Percentiles rank a stretch among this genome's conserved stretches.
Evolutionary conservation across 2,797 vertebrate genomes (phyloP).

Genomic region (Gymnopithys bicolor): DNA sequence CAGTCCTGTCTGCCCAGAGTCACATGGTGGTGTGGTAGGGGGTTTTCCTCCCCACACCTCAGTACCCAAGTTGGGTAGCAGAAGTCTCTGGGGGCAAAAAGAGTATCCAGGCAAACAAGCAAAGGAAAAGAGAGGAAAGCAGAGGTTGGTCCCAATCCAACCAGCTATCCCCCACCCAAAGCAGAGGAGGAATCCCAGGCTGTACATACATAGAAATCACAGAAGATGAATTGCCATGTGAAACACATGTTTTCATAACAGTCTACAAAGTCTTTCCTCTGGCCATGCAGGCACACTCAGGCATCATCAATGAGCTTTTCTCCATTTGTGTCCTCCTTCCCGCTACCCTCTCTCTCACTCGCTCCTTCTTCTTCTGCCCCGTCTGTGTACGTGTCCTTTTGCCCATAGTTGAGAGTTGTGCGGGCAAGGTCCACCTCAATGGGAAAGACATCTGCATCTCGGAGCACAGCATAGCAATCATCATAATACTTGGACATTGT

Average conservation of each 20-base stretch:
- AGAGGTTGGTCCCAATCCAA: neutral
- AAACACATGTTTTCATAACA: slow-evolving; percentile 52
- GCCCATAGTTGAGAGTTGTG: slow-evolving; percentile 91
- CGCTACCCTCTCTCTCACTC: neutral
- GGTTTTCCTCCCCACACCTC: neutral
- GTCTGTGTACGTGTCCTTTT: slow-evolving; percentile 81
- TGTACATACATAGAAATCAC: slow-evolving; percentile 27
- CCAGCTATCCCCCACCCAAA: neutral
- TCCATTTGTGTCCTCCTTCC: slow-evolving; percentile 61
- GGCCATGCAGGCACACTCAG: neutral
- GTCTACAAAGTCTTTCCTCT: neutral
- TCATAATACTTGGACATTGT: slow-evolving; percentile 97
- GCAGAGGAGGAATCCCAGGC: slow-evolving; percentile 14
- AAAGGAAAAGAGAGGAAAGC: neutral
- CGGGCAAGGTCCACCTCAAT: slow-evolving; percentile 97
- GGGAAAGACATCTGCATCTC: slow-evolving; percentile 95
- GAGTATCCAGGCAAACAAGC: slow-evolving; percentile 12
- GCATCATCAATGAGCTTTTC: slow-evolving; percentile 77
- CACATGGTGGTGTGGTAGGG: rapidly evolving
- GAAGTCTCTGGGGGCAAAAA: neutral
- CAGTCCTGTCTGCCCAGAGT: neutral
- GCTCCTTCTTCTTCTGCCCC: slow-evolving; percentile 80
- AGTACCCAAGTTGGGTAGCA: neutral
- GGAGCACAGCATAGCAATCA: slow-evolving; percentile 92
- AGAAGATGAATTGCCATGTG: slow-evolving; percentile 4